A percentile compares a stretch with the other conserved stretches of the same genome.
Evolutionary conservation across 2,888 invertebrate genomes (phyloP).

Genomic region (Drosophila mercatorum): DNA sequence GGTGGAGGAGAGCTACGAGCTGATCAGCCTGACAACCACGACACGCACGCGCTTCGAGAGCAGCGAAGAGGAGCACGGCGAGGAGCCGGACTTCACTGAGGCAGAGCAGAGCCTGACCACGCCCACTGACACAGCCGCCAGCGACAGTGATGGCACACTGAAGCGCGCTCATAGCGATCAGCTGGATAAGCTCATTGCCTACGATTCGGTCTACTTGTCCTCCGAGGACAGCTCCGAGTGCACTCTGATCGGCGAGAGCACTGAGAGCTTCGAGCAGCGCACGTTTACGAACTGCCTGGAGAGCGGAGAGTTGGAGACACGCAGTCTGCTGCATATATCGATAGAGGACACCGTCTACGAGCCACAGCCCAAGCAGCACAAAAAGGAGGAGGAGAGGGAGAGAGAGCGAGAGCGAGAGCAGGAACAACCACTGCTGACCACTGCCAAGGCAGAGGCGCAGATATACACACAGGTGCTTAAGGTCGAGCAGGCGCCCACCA

Average conservation of each 20-base stretch:
- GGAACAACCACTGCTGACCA: constrained; percentile 21
- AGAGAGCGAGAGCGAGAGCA: constrained; percentile 1
- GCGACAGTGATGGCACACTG: constrained; percentile 63
- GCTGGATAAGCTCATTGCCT: constrained; percentile 82
- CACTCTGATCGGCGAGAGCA: constrained; percentile 78
- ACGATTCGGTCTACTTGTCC: constrained; percentile 84
- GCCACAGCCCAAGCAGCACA: constrained; percentile 68
- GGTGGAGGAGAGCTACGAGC: constrained; percentile 76
- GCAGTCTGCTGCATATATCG: constrained; percentile 81
- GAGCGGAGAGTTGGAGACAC: constrained; percentile 58
- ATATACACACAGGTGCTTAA: constrained; percentile 79
- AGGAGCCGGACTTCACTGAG: constrained; percentile 2
- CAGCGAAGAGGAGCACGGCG: constrained; percentile 51
- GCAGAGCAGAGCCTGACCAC: constrained; percentile 24
- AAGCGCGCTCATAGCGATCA: constrained; percentile 66
- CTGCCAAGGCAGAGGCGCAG: constrained; percentile 52
- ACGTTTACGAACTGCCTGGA: constrained; percentile 46
- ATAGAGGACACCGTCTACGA: constrained; percentile 83
- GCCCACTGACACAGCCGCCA: constrained; percentile 37
- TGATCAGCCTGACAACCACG: constrained; percentile 81
- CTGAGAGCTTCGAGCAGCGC: constrained; percentile 55
- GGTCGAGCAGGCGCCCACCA: constrained; percentile 65
- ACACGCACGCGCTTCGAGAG: constrained; percentile 77
- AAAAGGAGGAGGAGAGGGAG: constrained; percentile 34
- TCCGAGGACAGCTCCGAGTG: constrained; percentile 84